Percentiles rank a stretch among this genome's conserved stretches.
Evolutionary conservation across 2,888 invertebrate genomes (phyloP).

Genomic region (Eubasilissa splendida): DNA sequence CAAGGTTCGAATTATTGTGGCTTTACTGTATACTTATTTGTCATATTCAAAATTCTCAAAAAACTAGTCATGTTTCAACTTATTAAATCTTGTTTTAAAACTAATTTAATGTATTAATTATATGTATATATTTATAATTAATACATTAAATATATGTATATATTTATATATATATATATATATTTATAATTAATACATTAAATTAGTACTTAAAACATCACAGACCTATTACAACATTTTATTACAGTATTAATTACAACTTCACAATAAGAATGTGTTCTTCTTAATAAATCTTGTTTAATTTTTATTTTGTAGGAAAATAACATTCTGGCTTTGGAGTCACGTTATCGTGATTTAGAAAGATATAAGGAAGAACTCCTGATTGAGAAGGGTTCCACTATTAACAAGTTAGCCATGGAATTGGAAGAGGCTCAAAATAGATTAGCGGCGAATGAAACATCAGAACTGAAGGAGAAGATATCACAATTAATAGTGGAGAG

Average conservation of each 20-base stretch:
- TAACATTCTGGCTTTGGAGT: conserved; percentile 72
- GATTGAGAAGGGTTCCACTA: conserved; percentile 76
- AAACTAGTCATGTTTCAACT: not conserved
- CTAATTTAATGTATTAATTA: too few relatives aligned
- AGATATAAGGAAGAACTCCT: conserved; percentile 75
- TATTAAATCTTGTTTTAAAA: not conserved
- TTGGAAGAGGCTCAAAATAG: conserved; percentile 75
- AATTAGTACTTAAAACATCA: too few relatives aligned
- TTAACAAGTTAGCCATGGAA: conserved; percentile 75
- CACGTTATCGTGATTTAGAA: conserved; percentile 73
- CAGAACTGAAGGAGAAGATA: conserved; percentile 67
- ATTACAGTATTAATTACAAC: too few relatives aligned
- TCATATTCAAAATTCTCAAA: too few relatives aligned
- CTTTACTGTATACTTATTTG: not conserved
- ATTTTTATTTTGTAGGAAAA: conserved; percentile 63
- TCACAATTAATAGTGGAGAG: conserved; percentile 69
- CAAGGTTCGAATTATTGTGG: not conserved
- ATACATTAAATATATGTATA: too few relatives aligned
- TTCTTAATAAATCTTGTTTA: not conserved
- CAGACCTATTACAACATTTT: too few relatives aligned
- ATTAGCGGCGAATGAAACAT: conserved; percentile 66
- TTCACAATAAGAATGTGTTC: too few relatives aligned
- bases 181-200: too few relatives aligned
- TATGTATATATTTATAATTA: too few relatives aligned
- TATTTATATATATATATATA: too few relatives aligned